A percentile compares a stretch with the other conserved stretches of the same genome.
These are phyloP conservation scores for Muntiacus reevesi DNA, from an alignment of 2,113 vertebrate species.

Conservation along the genomic window DNA sequence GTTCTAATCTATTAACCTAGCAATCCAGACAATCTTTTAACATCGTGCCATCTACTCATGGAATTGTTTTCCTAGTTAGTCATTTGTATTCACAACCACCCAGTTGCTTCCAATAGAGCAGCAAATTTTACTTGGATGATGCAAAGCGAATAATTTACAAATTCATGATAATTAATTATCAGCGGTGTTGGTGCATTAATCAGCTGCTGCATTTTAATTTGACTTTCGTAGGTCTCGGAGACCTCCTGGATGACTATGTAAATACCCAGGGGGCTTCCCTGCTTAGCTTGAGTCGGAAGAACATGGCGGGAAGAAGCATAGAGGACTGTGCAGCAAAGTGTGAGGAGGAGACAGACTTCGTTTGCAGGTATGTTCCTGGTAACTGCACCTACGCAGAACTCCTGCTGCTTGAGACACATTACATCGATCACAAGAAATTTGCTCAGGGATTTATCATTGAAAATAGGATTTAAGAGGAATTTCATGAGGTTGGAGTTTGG, in stretches of 20 bases:
- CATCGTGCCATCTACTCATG: not conserved
- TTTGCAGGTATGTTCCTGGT: conserved; percentile 79
- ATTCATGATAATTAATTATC: not conserved
- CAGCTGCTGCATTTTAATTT: not conserved
- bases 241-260: conserved; percentile 74
- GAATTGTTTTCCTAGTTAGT: not conserved
- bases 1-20: not conserved
- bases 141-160: not conserved
- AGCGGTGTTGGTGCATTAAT: rapidly evolving
- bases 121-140: not conserved
- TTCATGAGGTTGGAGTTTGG: not conserved
- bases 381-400: rapidly evolving
- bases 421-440: not conserved
- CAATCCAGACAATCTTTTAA: not conserved
- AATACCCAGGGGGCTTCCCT: conserved; percentile 81
- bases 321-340: conserved; percentile 77
- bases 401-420: rapidly evolving
- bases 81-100: not conserved
- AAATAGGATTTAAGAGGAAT: not conserved
- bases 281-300: conserved; percentile 26
- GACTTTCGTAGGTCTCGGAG: conserved; percentile 72
- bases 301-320: conserved; percentile 41
- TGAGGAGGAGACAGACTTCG: conserved; percentile 76
- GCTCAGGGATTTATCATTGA: not conserved
- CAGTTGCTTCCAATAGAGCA: not conserved